Evolutionary conservation across 2,113 vertebrate genomes (phyloP).

Genomic region (Malurus alboscapulatus): DNA sequence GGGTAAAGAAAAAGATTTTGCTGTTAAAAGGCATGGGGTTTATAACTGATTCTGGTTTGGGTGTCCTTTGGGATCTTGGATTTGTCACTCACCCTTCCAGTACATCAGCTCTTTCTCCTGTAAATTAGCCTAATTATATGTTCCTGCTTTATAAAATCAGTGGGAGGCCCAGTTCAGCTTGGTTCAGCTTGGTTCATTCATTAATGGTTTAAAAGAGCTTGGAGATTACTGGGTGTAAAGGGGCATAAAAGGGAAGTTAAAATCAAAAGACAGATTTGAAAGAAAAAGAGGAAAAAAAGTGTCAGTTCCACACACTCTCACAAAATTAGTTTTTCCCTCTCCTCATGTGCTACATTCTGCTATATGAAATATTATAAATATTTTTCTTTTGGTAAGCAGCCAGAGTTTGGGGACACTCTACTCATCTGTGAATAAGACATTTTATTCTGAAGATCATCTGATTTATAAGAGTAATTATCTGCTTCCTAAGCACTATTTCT

Average conservation of each 20-base stretch:
- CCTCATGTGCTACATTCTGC: neutral
- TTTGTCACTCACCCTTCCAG: slow-evolving; percentile 18
- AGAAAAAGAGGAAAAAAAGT: neutral
- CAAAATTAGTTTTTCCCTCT: neutral
- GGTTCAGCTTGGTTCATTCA: slow-evolving; percentile 30
- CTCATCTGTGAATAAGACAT: neutral
- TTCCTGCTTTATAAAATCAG: slow-evolving; percentile 29
- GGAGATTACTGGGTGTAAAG: neutral
- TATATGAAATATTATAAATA: neutral
- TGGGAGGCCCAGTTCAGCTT: neutral
- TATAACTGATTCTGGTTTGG: neutral
- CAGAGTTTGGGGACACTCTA: neutral
- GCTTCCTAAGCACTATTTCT: neutral
- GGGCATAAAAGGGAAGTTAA: neutral
- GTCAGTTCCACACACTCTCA: neutral
- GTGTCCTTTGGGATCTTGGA: neutral
- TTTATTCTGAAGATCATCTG: slow-evolving; percentile 1
- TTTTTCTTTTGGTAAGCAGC: neutral
- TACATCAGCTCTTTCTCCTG: neutral
- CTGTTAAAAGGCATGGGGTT: neutral
- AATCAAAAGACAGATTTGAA: neutral
- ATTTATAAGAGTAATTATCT: slow-evolving; percentile 8
- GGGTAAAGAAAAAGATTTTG: neutral
- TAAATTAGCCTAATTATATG: slow-evolving; percentile 35
- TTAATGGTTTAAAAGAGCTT: slow-evolving; percentile 48